Percentiles rank a stretch among this genome's conserved stretches.
phyloP scores from a whole-genome alignment of 2,113 vertebrate species.

The Rhabdomys dilectus region DNA sequence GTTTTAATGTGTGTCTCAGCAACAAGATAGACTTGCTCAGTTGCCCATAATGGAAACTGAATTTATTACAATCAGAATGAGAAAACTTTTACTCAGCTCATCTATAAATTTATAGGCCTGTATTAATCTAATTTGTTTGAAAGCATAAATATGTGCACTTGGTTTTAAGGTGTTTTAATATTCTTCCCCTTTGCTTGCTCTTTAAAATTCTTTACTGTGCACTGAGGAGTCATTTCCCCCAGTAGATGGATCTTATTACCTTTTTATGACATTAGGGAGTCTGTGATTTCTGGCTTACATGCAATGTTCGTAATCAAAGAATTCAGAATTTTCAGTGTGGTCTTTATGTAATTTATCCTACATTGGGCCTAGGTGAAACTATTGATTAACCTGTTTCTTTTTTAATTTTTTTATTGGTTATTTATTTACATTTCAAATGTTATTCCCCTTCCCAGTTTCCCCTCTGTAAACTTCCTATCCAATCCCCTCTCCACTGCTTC shows the following conservation, averaged over 20 bases:
- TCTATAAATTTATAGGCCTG: not conserved
- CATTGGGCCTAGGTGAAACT: not conserved
- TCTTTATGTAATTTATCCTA: not conserved
- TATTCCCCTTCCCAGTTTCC: no score
- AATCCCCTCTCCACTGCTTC: no score
- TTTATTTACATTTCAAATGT: no score
- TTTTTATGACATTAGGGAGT: not conserved
- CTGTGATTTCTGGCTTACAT: not conserved
- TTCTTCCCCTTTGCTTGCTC: slow-evolving; percentile 7
- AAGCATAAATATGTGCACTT: slow-evolving; percentile 54
- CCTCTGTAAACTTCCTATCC: no score
- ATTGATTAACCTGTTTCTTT: not conserved
- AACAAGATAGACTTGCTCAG: not conserved
- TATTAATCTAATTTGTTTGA: not conserved
- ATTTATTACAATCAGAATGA: not conserved
- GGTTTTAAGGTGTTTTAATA: slow-evolving; percentile 41
- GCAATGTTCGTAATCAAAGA: not conserved
- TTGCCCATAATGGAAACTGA: not conserved
- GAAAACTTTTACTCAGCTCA: not conserved
- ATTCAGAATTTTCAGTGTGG: not conserved
- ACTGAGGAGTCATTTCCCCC: slow-evolving; percentile 39
- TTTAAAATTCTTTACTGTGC: slow-evolving; percentile 59
- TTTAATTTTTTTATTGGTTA: no score
- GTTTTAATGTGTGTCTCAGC: not conserved
- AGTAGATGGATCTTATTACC: not conserved